Evolutionary conservation across 2,888 invertebrate species (phyloP), one percentile per base, ranked within the genome.

Genomic region (Steinernema scapterisci): DNA sequence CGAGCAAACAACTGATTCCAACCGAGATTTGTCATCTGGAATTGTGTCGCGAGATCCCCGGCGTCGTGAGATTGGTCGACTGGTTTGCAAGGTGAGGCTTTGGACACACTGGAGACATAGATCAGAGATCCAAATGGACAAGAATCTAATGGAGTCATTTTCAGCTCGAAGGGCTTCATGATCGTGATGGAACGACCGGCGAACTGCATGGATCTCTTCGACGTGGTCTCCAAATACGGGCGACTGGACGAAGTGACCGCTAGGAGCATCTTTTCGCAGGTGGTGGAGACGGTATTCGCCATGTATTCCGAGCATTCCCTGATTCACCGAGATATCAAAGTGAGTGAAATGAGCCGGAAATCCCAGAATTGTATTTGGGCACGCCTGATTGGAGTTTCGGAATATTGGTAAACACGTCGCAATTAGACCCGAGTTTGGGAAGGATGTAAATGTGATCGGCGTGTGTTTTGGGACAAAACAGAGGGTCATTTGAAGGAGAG

Each of bases 51-150:
- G 81, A 84, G 51, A 79, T 84, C 63, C 79, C 80, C 9, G 85
- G 85, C 25, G 84, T 85, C 25, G 81, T 85, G 43, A 72, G 72
- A n/a, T 79, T 85, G 7, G 76, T 84, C 46, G 85, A 83, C 71
- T 85, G 85, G 85, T 85, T 85, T 72, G 82, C 84, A 43, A 85
- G 82, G 85, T 85, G 70, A 70, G 43, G n/a, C n/a, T n/a, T n/a
- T n/a, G n/a, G n/a, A n/a, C n/a, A n/a, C n/a, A n/a, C n/a, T 7
- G n/a, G n/a, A n/a, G n/a, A n/a, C n/a, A n/a, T n/a, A 16, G 19
- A 48, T 16, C 45, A 44, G 19, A n/a, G n/a, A n/a, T n/a, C 63
- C 1, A 7, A 71, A 44, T 1, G 27, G 16, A 11, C 31, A 16
- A 46, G 13, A 11, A 72, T 7, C 3, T 9, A 38, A 38, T 38